phyloP scores from a whole-genome alignment of 2,797 vertebrate genomes.

The Poecilia wingei region DNA sequence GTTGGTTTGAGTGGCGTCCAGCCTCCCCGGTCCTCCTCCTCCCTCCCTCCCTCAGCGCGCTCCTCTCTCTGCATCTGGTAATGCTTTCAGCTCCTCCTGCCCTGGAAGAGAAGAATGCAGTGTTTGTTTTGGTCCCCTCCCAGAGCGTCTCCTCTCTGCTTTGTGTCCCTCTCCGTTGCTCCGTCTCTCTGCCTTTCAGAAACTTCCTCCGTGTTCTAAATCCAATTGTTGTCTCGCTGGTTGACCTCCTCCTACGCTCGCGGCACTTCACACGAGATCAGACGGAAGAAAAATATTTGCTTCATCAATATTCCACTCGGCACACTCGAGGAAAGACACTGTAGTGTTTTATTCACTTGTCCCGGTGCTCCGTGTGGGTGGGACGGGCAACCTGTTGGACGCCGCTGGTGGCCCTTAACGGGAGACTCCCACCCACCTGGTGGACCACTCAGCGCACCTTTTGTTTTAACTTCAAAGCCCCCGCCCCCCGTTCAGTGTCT shows the following conservation, averaged over 20 bases:
- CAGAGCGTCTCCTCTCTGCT: constrained; percentile 55
- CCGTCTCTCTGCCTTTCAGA: constrained; percentile 21
- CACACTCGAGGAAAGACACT: constrained; percentile 32
- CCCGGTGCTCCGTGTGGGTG: constrained; percentile 56
- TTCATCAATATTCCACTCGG: constrained; percentile 58
- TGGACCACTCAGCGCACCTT: constrained; percentile 46
- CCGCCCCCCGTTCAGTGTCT: constrained; percentile 30
- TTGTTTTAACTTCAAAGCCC: constrained; percentile 67
- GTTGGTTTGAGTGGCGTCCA: neutral
- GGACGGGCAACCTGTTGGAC: constrained; percentile 57
- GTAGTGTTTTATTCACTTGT: constrained; percentile 49
- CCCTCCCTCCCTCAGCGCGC: neutral
- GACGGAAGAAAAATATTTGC: constrained; percentile 45
- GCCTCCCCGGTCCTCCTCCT: neutral
- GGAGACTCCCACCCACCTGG: constrained; percentile 62
- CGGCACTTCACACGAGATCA: constrained; percentile 49
- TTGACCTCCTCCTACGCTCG: constrained; percentile 44
- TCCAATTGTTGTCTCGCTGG: constrained; percentile 27
- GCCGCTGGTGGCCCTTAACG: constrained; percentile 40
- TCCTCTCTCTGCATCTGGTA: constrained; percentile 61
- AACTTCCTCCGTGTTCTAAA: constrained; percentile 33
- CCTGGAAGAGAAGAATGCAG: constrained; percentile 41
- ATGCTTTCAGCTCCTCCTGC: constrained; percentile 57
- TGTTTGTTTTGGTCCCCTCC: constrained; percentile 69
- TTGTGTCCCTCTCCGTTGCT: constrained; percentile 41